Percentiles rank a stretch among this genome's conserved stretches.
Conservation (phyloP, 2,113 vertebrate species). For the Okapia johnstoni region DNA sequence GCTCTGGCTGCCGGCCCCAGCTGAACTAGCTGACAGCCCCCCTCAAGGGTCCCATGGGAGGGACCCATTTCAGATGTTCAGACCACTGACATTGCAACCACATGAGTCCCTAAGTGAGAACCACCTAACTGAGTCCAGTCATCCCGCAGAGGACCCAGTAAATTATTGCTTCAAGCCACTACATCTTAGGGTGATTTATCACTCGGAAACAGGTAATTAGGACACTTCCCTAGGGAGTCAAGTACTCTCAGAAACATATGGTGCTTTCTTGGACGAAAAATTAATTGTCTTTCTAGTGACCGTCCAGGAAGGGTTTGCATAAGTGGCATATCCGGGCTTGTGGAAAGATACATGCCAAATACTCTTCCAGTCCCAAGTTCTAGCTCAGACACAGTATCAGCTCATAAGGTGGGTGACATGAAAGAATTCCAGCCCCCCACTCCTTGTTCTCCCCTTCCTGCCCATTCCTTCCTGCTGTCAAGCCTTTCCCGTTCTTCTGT, state of each 20-base stretch:
- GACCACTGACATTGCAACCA: rapidly evolving
- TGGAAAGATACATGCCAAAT: background rate
- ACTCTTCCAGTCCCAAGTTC: background rate
- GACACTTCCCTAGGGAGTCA: background rate
- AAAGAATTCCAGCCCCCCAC: background rate
- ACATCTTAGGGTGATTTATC: background rate
- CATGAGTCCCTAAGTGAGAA: background rate
- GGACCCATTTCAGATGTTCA: background rate
- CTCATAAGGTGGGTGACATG: rapidly evolving
- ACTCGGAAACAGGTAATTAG: background rate
- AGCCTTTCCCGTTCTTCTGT: background rate
- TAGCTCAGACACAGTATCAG: rapidly evolving
- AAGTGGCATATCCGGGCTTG: rapidly evolving
- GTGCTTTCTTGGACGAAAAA: background rate
- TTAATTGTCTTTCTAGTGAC: background rate
- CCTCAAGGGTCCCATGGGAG: rapidly evolving
- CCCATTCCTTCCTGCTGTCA: rapidly evolving
- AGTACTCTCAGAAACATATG: background rate
- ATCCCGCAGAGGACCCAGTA: background rate
- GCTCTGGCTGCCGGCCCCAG: background rate
- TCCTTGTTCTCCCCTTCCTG: background rate
- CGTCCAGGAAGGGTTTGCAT: background rate
- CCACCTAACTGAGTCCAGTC: background rate
- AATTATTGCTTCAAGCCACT: background rate
- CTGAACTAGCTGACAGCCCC: background rate